Conservation (phyloP, 2,888 invertebrate species). For the Geotrupes spiniger region DNA sequence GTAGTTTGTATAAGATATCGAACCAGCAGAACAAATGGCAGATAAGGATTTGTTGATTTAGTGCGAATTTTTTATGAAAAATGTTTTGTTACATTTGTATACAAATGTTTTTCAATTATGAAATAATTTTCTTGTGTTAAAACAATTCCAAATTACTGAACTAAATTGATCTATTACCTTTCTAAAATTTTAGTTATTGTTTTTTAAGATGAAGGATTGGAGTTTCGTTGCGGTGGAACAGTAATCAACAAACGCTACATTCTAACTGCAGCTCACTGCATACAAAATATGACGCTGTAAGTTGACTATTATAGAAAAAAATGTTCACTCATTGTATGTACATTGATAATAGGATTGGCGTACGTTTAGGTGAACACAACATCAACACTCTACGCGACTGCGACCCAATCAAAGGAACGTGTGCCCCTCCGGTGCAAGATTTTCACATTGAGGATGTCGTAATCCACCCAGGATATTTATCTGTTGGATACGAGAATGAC, state of each 20-base stretch:
- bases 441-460: slow-evolving; percentile 52
- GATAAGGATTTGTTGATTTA: no score
- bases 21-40: no score
- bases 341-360: slow-evolving; percentile 56
- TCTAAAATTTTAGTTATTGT: no score
- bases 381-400: slow-evolving; percentile 51
- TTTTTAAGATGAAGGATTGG: slow-evolving; percentile 36
- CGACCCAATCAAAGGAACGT: slow-evolving; percentile 38
- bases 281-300: slow-evolving; percentile 18
- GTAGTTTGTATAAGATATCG: no score
- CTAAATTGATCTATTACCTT: no score
- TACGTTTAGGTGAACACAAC: slow-evolving; percentile 65
- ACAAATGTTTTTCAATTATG: no score
- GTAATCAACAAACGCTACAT: slow-evolving; percentile 52
- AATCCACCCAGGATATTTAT: slow-evolving; percentile 56
- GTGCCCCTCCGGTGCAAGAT: slow-evolving; percentile 53
- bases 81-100: no score
- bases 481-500: slow-evolving; percentile 55
- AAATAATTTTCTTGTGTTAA: no score
- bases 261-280: slow-evolving; percentile 62
- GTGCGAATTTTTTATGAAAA: no score
- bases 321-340: slow-evolving; percentile 18
- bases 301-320: no score
- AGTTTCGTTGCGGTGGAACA: slow-evolving; percentile 52
- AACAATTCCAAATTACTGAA: no score